Conservation (phyloP, 1,140 invertebrate species). For the Sinonovacula constricta region DNA sequence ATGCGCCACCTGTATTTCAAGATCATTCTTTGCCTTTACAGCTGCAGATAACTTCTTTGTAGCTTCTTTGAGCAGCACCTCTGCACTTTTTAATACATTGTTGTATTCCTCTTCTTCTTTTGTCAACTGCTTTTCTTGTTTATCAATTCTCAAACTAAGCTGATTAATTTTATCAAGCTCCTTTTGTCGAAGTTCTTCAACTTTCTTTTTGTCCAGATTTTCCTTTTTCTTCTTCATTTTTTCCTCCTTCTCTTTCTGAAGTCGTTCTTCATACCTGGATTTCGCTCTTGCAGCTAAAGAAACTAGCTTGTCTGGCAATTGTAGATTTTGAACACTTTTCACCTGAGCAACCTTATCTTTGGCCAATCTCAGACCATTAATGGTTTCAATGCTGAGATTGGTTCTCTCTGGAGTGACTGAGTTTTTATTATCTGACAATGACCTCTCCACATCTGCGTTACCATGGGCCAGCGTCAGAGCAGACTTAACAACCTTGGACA, state of each 20-base stretch:
- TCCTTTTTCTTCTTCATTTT: not conserved
- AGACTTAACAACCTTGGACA: conserved; percentile 26
- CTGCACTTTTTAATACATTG: too few relatives aligned
- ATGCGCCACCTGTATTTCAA: conserved; percentile 31
- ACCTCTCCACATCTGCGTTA: too few relatives aligned
- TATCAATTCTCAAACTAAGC: not conserved
- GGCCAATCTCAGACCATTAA: conserved; percentile 19
- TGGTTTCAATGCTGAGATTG: conserved; percentile 4
- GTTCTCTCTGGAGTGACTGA: conserved; percentile 30
- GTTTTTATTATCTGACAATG: conserved; percentile 27
- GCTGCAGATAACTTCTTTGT: conserved; percentile 12
- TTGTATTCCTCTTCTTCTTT: conserved; percentile 19
- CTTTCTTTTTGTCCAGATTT: not conserved
- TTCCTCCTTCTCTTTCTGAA: conserved; percentile 16
- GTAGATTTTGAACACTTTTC: conserved; percentile 31
- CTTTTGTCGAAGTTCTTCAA: conserved; percentile 6
- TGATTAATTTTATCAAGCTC: conserved; percentile 5
- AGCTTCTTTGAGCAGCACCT: too few relatives aligned
- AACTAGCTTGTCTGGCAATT: conserved; percentile 14
- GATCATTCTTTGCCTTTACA: conserved; percentile 21
- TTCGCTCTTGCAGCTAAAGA: conserved; percentile 15
- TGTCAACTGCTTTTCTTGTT: conserved; percentile 12
- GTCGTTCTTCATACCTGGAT: too few relatives aligned
- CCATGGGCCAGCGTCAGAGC: conserved; percentile 20
- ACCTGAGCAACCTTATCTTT: too few relatives aligned